Base-by-base conservation (phyloP, 2,888 invertebrate species). In the Dasypogon diadema region DNA sequence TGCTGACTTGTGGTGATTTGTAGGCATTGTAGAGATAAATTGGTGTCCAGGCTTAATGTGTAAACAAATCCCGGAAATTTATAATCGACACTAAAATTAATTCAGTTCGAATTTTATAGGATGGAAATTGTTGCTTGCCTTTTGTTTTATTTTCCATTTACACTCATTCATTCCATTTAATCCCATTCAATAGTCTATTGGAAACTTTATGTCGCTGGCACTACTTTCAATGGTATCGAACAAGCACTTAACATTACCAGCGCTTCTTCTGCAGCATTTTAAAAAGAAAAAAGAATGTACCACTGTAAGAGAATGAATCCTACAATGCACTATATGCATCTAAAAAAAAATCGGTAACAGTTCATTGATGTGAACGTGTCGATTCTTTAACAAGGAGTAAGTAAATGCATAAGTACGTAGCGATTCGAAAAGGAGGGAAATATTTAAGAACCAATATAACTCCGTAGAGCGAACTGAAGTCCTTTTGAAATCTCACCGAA, bases 1-100 rank as follows among this genome's bases (percentile, higher is more conserved):
- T 42, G 42, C 42, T 37, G 63, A 42, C 63, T 63, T 63, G 37
- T 21, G 21, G 63, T 63, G 37, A 63, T 63, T 63, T 63, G 42
- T 63, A 18, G 37, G 12, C 42, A 10, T 18, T 22, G 18, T 16
- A 12, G 42, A 63, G 63, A 63, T 63, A 42, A 30, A 63, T 63
- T 63, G 42, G 24, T 63, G 63, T 37, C 22, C 16, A 37, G 22
- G 42, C 37, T 37, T 42, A 63, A 63, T 63, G 22, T 37, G 42
- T n/a, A n/a, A n/a, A n/a, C n/a, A n/a, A 63, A 30, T 21, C 14
- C 37, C 18, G 21, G n/a, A 42, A n/a, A 63, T 63, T 63, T 63
- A 63, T 63, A 21, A 37, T 21, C 37, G 63, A 30, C 21, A 63
- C 22, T 21, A 37, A 37, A 21, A 63, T 63, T 37, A 42, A 63